These are phyloP conservation scores for Lathronympha strigana DNA, from an alignment of 2,888 invertebrate genomes.

Conservation along the genomic window DNA sequence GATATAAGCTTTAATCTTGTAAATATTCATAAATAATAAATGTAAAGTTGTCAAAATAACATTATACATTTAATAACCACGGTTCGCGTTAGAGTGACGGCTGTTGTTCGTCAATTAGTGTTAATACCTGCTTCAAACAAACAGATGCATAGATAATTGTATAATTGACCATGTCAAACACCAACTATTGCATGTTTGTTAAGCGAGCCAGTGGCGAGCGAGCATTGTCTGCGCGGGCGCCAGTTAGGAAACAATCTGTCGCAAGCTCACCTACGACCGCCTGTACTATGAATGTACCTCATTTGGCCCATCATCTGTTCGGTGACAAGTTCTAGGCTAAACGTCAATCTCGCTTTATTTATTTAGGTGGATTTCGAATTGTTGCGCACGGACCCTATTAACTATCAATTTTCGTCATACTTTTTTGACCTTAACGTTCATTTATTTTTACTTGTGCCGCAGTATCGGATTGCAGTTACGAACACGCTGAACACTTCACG, in stretches of 20 bases:
- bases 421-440: conserved; percentile 40
- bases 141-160: not conserved
- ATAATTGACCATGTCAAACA: conserved; percentile 5
- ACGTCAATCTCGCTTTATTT: conserved; percentile 52
- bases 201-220: conserved; percentile 17
- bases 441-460: conserved; percentile 34
- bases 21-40: no score
- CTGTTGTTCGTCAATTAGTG: not conserved
- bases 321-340: conserved; percentile 67
- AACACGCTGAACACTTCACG: not conserved
- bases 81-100: no score
- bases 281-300: conserved; percentile 63
- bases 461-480: not conserved
- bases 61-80: no score
- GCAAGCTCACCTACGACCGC: conserved; percentile 50
- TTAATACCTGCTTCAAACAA: not conserved
- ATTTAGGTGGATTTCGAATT: conserved; percentile 43
- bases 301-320: conserved; percentile 55
- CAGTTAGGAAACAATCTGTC: conserved; percentile 49
- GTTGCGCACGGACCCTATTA: conserved; percentile 28
- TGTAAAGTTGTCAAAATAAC: no score
- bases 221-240: conserved; percentile 23
- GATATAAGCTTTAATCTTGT: no score
- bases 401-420: conserved; percentile 40
- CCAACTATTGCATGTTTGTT: conserved; percentile 5